phyloP scores from a whole-genome alignment of 2,797 vertebrate genomes.

The Tympanoctomys barrerae region DNA sequence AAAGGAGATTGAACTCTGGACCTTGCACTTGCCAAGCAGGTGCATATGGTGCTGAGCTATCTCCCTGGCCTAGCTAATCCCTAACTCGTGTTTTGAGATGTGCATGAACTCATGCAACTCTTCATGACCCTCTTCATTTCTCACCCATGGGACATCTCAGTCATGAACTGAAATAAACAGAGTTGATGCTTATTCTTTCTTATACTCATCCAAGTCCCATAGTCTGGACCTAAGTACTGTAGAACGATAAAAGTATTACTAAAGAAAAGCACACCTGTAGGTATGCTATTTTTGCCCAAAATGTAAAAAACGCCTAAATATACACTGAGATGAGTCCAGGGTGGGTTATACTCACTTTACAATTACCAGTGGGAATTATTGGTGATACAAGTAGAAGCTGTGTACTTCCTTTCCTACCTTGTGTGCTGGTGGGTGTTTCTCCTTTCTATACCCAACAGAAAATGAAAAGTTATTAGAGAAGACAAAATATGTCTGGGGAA shows the following conservation, averaged over 20 bases:
- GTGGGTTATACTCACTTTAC: neutral
- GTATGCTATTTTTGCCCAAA: neutral
- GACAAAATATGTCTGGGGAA: neutral
- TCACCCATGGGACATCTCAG: neutral
- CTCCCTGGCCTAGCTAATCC: too few relatives aligned
- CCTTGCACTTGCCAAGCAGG: too few relatives aligned
- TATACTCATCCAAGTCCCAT: neutral
- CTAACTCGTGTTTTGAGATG: neutral
- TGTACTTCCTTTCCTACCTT: neutral
- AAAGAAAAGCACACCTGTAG: neutral
- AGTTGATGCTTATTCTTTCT: neutral
- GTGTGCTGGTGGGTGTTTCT: neutral
- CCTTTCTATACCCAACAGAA: neutral
- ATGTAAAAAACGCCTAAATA: neutral
- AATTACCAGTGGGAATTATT: neutral
- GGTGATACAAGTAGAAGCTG: neutral
- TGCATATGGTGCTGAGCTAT: too few relatives aligned
- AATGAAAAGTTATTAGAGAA: constrained; percentile 49
- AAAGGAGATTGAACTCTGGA: too few relatives aligned
- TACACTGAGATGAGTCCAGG: neutral
- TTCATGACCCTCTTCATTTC: neutral
- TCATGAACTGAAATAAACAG: neutral
- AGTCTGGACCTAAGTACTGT: neutral
- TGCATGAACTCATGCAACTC: neutral
- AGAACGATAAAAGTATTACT: neutral